Conservation (phyloP, 1,140 invertebrate species). For the Drosophila lacteicornis region DNA sequence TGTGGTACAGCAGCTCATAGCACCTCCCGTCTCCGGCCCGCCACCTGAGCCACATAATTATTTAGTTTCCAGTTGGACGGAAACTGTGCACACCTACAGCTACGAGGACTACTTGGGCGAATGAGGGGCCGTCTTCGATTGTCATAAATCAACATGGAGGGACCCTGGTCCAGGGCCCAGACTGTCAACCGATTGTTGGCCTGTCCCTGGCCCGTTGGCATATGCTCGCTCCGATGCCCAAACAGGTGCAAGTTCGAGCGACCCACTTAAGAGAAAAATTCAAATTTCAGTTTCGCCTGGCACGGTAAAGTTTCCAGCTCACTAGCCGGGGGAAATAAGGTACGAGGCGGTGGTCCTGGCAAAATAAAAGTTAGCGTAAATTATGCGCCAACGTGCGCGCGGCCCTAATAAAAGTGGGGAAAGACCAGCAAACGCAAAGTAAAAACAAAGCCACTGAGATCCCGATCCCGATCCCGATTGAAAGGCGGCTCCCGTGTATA, state of each 20-base stretch:
- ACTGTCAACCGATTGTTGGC: constrained; percentile 67
- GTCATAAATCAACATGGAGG: constrained; percentile 73
- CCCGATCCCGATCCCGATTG: constrained; percentile 12
- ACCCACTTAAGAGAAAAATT: constrained; percentile 56
- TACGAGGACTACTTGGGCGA: constrained; percentile 26
- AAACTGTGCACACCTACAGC: constrained; percentile 44
- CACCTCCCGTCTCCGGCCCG: neutral
- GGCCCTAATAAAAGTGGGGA: constrained; percentile 47
- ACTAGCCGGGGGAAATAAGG: constrained; percentile 22
- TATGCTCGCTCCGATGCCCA: constrained; percentile 38
- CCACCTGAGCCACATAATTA: constrained; percentile 72
- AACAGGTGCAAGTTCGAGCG: constrained; percentile 50
- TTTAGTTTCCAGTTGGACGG: constrained; percentile 76
- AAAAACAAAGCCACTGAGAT: constrained; percentile 13
- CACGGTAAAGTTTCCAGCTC: constrained; percentile 30
- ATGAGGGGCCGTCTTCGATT: constrained; percentile 65
- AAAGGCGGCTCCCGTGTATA: constrained; percentile 8
- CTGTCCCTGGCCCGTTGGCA: constrained; percentile 26
- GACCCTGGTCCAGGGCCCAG: constrained; percentile 5
- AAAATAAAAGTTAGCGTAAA: constrained; percentile 68
- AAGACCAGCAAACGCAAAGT: constrained; percentile 8
- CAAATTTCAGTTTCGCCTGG: constrained; percentile 37
- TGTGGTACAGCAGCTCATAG: constrained; percentile 1
- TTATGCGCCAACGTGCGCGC: constrained; percentile 63
- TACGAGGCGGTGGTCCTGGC: constrained; percentile 6